A percentile compares a stretch with the other conserved stretches of the same genome.
Conservation (phyloP, 2,888 invertebrate species). For the Drosophila affinis region DNA sequence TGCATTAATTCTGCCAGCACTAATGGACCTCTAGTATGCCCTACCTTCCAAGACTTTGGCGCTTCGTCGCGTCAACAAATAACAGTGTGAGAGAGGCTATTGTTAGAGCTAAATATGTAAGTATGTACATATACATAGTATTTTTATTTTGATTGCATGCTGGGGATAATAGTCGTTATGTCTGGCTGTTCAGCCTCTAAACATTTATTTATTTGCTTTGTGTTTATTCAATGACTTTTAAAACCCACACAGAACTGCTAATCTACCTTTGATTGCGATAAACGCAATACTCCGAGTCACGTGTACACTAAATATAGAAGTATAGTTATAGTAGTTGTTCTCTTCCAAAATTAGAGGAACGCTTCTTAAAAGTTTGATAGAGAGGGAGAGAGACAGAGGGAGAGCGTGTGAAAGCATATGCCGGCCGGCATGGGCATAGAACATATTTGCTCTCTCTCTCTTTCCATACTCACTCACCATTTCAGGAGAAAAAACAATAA, state of each 20-base stretch:
- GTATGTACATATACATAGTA: not conserved
- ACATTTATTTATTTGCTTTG: not conserved
- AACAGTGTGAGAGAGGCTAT: not conserved
- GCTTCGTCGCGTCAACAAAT: not conserved
- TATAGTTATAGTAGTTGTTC: too few relatives aligned
- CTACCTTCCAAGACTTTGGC: not conserved
- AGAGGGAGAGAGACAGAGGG: not conserved
- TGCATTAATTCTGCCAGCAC: not conserved
- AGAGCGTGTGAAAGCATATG: not conserved
- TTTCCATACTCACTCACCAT: not conserved
- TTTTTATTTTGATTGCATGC: not conserved
- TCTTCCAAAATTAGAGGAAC: not conserved
- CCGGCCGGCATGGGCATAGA: slow-evolving; percentile 32
- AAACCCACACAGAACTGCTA: not conserved
- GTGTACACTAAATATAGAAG: slow-evolving; percentile 27
- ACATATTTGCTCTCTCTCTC: not conserved
- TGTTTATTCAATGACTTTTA: slow-evolving; percentile 3
- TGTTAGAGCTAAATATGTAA: too few relatives aligned
- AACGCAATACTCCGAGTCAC: not conserved
- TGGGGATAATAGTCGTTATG: not conserved
- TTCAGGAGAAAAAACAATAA: slow-evolving; percentile 8
- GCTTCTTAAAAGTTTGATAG: not conserved
- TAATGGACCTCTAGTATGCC: not conserved
- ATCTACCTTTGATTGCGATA: slow-evolving; percentile 6
- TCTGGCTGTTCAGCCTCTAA: not conserved